Evolutionary conservation across 2,888 invertebrate species (phyloP).

Genomic region (Phyllotreta cruciferae): DNA sequence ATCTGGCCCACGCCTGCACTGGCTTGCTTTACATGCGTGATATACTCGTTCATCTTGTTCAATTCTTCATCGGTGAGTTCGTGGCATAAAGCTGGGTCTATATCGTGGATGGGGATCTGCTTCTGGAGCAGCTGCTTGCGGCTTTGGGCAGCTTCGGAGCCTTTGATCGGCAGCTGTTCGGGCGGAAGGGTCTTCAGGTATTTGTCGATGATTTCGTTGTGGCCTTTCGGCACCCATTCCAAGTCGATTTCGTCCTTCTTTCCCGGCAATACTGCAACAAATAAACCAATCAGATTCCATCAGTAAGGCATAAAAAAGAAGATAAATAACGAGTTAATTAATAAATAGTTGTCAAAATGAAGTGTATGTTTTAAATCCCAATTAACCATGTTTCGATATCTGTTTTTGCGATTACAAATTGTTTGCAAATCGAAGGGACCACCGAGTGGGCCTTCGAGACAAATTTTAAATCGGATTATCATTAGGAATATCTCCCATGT

Average conservation of each 20-base stretch:
- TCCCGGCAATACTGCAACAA: conserved; percentile 53
- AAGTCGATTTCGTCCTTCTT: conserved; percentile 57
- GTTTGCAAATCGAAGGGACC: too few species aligned
- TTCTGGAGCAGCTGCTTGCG: conserved; percentile 83
- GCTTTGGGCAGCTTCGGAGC: conserved; percentile 79
- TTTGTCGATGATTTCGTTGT: conserved; percentile 56
- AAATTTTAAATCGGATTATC: too few species aligned
- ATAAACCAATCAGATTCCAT: neutral
- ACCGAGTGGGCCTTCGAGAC: too few species aligned
- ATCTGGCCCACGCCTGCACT: conserved; percentile 58
- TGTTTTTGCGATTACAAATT: too few species aligned
- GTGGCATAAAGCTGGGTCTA: conserved; percentile 70
- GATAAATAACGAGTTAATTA: neutral
- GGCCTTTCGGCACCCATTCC: conserved; percentile 59
- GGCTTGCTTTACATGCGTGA: conserved; percentile 56
- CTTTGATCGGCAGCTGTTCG: conserved; percentile 79
- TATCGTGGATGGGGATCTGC: conserved; percentile 85
- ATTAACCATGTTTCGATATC: too few species aligned
- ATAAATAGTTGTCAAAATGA: neutral
- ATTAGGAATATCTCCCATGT: too few species aligned
- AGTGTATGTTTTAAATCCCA: neutral
- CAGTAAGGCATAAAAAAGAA: neutral
- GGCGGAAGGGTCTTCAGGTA: conserved; percentile 67
- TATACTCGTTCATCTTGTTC: conserved; percentile 58
- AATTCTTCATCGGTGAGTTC: conserved; percentile 61